Percentiles rank a stretch among this genome's conserved stretches.
Conservation (phyloP, 2,888 invertebrate species). For the Schizaphis graminum region DNA sequence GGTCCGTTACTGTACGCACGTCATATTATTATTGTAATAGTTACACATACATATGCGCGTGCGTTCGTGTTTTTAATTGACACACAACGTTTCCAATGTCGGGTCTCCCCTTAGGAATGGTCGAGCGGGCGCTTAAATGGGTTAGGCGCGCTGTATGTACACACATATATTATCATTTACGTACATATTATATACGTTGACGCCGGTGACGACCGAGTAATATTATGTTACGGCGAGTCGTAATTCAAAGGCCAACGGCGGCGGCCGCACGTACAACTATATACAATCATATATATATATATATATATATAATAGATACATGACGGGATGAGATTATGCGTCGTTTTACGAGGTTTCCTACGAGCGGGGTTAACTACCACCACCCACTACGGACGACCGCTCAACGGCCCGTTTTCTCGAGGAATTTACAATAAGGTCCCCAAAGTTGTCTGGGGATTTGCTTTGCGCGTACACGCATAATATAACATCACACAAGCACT, state of each 20-base stretch:
- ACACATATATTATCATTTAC: not conserved
- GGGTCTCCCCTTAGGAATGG: not conserved
- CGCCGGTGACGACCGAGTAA: not conserved
- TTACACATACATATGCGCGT: not conserved
- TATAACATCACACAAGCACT: not conserved
- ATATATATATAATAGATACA: not conserved
- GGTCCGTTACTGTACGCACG: constrained; percentile 19
- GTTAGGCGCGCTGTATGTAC: not conserved
- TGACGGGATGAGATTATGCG: constrained; percentile 18
- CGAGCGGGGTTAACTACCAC: constrained; percentile 36
- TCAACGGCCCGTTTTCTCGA: constrained; percentile 18
- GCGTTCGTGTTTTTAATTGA: constrained; percentile 41
- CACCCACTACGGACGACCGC: not conserved
- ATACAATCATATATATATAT: not conserved
- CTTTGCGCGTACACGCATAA: not conserved
- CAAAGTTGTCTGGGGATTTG: constrained; percentile 48
- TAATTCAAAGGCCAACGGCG: constrained; percentile 23
- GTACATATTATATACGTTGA: not conserved
- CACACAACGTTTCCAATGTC: constrained; percentile 12
- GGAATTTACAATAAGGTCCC: constrained; percentile 53
- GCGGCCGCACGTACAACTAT: not conserved
- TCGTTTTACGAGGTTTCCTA: constrained; percentile 56
- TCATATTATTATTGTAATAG: not conserved
- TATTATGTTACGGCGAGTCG: constrained; percentile 46
- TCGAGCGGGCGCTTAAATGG: not conserved